Conservation (phyloP, 2,888 invertebrate genomes). For the Tryphoninae sp. region DNA sequence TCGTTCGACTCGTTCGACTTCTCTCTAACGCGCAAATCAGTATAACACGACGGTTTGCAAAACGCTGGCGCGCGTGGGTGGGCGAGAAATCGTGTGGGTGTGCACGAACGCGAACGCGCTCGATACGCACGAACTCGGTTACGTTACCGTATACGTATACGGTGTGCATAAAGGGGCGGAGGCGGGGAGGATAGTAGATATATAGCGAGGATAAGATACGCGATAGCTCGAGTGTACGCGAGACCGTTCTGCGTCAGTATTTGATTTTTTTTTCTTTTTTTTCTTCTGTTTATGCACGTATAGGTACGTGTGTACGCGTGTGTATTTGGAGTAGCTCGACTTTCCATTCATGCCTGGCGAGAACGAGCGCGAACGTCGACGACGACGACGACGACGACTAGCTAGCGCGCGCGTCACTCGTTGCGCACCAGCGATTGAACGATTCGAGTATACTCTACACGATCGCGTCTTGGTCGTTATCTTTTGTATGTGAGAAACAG, state of each 20-base stretch:
- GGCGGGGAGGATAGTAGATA: not conserved
- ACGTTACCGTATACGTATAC: slow-evolving; percentile 8
- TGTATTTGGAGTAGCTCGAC: slow-evolving; percentile 53
- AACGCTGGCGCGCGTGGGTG: slow-evolving; percentile 41
- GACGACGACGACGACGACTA: not conserved
- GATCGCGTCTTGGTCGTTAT: not conserved
- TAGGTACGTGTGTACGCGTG: not conserved
- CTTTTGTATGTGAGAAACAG: too few relatives aligned
- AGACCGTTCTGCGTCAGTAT: slow-evolving; percentile 30
- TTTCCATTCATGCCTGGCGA: slow-evolving; percentile 67
- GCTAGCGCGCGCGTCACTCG: not conserved
- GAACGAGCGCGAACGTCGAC: slow-evolving; percentile 22
- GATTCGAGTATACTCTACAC: slow-evolving; percentile 13
- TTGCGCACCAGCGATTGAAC: slow-evolving; percentile 41
- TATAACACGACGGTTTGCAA: slow-evolving; percentile 37
- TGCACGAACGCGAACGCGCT: slow-evolving; percentile 28
- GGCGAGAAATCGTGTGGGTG: slow-evolving; percentile 60
- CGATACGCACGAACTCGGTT: slow-evolving; percentile 52
- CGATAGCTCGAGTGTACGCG: slow-evolving; percentile 32
- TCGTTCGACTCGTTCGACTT: slow-evolving; percentile 6
- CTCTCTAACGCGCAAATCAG: slow-evolving; percentile 20
- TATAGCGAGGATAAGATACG: slow-evolving; percentile 18
- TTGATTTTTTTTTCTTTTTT: slow-evolving; percentile 1
- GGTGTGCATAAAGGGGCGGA: slow-evolving; percentile 3
- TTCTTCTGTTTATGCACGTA: not conserved